A percentile compares a stretch with the other conserved stretches of the same genome.
phyloP scores from a whole-genome alignment of 2,797 vertebrate genomes.

The Centropyge bicolor region DNA sequence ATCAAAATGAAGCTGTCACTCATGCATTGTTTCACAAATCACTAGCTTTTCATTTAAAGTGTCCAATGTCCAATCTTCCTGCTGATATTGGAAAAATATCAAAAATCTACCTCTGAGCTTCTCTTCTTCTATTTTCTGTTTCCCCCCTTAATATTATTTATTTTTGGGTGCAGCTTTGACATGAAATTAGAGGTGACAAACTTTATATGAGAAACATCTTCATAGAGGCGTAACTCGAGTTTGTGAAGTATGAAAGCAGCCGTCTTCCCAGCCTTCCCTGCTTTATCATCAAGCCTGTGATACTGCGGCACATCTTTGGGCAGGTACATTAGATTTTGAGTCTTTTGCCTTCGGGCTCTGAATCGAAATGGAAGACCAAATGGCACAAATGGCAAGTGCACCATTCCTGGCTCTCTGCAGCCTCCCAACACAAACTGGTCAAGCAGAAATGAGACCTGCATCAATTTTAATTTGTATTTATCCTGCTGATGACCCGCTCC shows the following conservation, averaged over 20 bases:
- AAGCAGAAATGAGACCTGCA: constrained; percentile 87
- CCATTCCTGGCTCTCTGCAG: constrained; percentile 67
- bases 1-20: constrained; percentile 92
- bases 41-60: constrained; percentile 89
- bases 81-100: constrained; percentile 32
- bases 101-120: constrained; percentile 1
- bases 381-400: constrained; percentile 73
- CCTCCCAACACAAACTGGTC: constrained; percentile 84
- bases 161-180: constrained; percentile 26
- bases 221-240: constrained; percentile 18
- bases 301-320: constrained; percentile 57
- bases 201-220: constrained; percentile 35
- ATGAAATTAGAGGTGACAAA: constrained; percentile 46
- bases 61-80: constrained; percentile 23
- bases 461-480: constrained; percentile 92
- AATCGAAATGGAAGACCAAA: constrained; percentile 75
- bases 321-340: constrained; percentile 62
- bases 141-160: constrained; percentile 18
- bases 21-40: constrained; percentile 85
- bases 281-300: constrained; percentile 60
- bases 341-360: constrained; percentile 72
- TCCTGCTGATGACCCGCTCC: constrained; percentile 86
- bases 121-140: constrained; percentile 8
- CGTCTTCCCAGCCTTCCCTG: constrained; percentile 26
- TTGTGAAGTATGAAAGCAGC: constrained; percentile 39